Percentiles rank a stretch among this genome's conserved stretches.
Conservation (phyloP, 1,140 invertebrate genomes). For the Magallana angulata region DNA sequence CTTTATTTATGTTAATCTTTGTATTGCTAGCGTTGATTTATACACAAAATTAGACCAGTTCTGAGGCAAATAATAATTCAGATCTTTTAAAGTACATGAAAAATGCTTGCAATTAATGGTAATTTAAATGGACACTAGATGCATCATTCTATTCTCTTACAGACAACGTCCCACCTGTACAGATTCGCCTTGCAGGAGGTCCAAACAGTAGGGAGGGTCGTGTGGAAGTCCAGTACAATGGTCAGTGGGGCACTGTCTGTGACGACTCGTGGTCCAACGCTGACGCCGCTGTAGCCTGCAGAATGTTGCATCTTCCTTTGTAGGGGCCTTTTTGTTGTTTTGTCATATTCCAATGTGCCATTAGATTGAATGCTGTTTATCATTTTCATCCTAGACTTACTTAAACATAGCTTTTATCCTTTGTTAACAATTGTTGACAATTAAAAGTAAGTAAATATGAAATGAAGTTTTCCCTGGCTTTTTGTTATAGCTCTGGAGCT, state of each 20-base stretch:
- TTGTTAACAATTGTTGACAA: too few species aligned
- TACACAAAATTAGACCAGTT: too few species aligned
- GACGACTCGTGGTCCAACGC: conserved; percentile 87
- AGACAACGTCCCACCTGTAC: conserved; percentile 44
- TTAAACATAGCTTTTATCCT: too few species aligned
- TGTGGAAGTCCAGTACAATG: conserved; percentile 86
- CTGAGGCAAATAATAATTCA: neutral
- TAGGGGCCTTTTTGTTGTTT: neutral
- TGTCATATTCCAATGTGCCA: too few species aligned
- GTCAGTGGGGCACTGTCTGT: conserved; percentile 87
- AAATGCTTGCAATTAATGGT: neutral
- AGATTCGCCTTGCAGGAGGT: conserved; percentile 52
- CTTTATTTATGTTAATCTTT: too few species aligned
- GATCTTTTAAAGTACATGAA: neutral
- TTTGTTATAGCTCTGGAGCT: conserved; percentile 40
- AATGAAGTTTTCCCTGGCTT: too few species aligned
- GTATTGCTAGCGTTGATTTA: too few species aligned
- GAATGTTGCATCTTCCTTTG: conserved; percentile 28
- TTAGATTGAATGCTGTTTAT: too few species aligned
- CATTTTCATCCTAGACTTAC: too few species aligned
- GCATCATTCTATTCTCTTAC: neutral
- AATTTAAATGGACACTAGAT: neutral
- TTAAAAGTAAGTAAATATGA: too few species aligned
- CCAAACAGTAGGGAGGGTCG: conserved; percentile 79
- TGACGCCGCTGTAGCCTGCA: conserved; percentile 86